Base-by-base conservation (phyloP, 1,140 invertebrate species). In the Bicyclus anynana region DNA sequence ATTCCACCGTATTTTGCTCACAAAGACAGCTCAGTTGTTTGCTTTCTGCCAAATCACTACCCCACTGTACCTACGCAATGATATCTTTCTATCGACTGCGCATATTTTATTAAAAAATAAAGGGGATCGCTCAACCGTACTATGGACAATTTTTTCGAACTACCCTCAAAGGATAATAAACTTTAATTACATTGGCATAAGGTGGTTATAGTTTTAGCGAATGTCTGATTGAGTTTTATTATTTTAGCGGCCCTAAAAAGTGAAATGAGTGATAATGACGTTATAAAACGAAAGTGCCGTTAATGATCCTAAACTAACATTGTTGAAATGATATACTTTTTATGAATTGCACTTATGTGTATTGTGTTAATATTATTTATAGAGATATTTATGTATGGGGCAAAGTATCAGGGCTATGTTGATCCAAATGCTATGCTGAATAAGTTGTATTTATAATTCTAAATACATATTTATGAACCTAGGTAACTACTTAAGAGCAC, bases 81-180 rank as follows among this genome's bases (percentile, higher is more conserved):
- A 87, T 87, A 87, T 84, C 80, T 23, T 23, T 23, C 23, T 79
- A 82, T 78, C 72, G 62, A 75, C 59, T 69, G 59, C 64, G 77
- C 70, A 83, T 84, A 79, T 81, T 86, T 86, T 80, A 84, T 80
- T 77, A 77, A 83, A 83, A 85, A 85, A 85, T 73, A 79, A 69
- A 70, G 68, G 77, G 71, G 68, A 60, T 53, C 20, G 60, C 62
- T 73, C 53, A 59, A 65, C 65, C 64, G 54, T 59, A 37, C 23
- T 23, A 52, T 47, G 29, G 26, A 53, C 47, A 42, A 47, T 53
- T 57, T 23, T 57, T 48, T 35, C 7, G 29, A 52, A 40, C n/a
- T 14, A 27, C 5, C 26, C 27, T 23, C 29, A n/a, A 47, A n/a
- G 7, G 13, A 51, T 51, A 40, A 54, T 57, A 49, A 26, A 13